Percentiles rank a stretch among this genome's conserved stretches.
These are phyloP conservation scores for Neodon shergylaensis DNA, from an alignment of 2,113 vertebrate species.

Conservation along the genomic window DNA sequence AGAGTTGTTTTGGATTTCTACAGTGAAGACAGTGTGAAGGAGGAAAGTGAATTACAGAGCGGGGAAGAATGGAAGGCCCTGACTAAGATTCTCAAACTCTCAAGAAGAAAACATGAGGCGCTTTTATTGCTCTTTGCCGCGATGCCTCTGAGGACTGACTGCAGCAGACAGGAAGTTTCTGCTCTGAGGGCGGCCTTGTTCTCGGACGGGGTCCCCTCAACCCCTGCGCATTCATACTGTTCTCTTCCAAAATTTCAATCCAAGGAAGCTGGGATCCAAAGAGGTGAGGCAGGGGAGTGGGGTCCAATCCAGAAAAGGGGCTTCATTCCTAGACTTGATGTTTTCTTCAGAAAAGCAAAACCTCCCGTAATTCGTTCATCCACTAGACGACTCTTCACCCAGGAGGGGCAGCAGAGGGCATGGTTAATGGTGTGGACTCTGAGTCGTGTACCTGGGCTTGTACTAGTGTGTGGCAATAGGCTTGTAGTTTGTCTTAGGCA, in stretches of 20 bases:
- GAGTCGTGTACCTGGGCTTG: neutral
- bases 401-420: neutral
- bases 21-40: neutral
- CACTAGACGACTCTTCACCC: neutral
- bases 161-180: neutral
- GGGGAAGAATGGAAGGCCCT: neutral
- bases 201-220: neutral
- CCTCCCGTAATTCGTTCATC: neutral
- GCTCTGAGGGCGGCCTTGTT: neutral
- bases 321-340: neutral
- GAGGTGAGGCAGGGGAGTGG: neutral
- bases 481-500: neutral
- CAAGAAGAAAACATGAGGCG: neutral
- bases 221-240: rapidly evolving
- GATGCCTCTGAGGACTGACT: neutral
- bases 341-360: neutral
- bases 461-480: neutral
- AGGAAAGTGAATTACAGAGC: neutral
- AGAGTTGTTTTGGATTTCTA: constrained; percentile 19
- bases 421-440: neutral
- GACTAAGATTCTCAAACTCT: neutral
- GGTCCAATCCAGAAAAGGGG: neutral
- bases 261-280: neutral
- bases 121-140: neutral
- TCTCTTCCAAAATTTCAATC: neutral